Conservation (phyloP, 2,888 invertebrate genomes). For the Sinhomidia bicolor region DNA sequence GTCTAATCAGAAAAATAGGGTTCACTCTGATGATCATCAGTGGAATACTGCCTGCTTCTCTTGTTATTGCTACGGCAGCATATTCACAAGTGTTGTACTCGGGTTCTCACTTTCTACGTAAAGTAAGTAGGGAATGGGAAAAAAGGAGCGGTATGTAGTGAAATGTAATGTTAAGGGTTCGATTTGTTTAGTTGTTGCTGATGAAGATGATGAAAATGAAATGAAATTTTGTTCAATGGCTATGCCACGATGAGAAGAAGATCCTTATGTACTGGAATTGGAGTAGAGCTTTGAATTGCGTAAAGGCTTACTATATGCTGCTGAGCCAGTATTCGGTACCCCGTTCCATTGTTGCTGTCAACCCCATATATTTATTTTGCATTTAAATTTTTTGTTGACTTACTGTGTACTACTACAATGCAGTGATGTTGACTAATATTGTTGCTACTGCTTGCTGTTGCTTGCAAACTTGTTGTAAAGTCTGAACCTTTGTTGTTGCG, state of each 20-base stretch:
- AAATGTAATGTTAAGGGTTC: conserved; percentile 1
- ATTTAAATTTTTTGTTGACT: too few relatives aligned
- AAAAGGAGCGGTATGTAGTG: background rate
- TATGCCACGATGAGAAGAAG: background rate
- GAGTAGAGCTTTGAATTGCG: background rate
- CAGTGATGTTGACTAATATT: background rate
- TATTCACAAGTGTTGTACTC: background rate
- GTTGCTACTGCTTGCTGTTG: background rate
- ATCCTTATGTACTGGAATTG: background rate
- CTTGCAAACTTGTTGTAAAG: background rate
- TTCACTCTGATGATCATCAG: conserved; percentile 12
- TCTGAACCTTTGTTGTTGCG: background rate
- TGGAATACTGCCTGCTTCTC: background rate
- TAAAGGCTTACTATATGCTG: too few relatives aligned
- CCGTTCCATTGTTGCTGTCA: too few relatives aligned
- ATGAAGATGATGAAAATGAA: conserved; percentile 34
- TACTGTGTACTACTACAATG: too few relatives aligned
- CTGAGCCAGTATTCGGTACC: too few relatives aligned
- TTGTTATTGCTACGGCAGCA: background rate
- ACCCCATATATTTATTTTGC: too few relatives aligned
- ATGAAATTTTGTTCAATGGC: background rate
- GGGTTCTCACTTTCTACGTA: conserved; percentile 12
- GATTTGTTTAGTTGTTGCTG: background rate
- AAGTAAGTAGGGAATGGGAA: background rate
- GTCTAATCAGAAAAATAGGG: conserved; percentile 36